Base-by-base conservation (phyloP, 2,888 invertebrate genomes). In the Criorhina ranunculi region DNA sequence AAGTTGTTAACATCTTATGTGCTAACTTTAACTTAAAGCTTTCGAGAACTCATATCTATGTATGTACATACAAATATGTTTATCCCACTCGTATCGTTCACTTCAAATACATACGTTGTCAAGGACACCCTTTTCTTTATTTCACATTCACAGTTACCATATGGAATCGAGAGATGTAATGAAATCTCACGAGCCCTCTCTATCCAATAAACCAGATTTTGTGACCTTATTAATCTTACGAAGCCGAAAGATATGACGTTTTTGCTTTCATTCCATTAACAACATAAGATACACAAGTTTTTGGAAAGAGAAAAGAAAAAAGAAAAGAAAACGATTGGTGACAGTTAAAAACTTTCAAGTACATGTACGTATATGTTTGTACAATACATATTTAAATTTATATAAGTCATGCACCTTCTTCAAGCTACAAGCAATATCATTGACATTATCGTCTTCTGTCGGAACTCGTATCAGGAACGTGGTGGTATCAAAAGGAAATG, bases 401-500 rank as follows among this genome's bases (percentile, higher is more conserved):
- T 15, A 62, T 62, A 62, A 19, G 19, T 19, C 33, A 62, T 19
- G 7, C 33, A 19, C 33, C 11, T 44, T 44, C 5, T 17, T 42
- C 0, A 8, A 44, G 60, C 6, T 31, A 0, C 15, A 31, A 44
- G 12, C 8, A 29, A 24, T 24, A 24, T 24, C 59, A n/a, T 59
- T 15, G 33, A 53, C n/a, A 15, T 60, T 44, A 60, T 31, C 31
- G 60, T 17, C 35, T 6, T 19, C n/a, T 35, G 46, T 35, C 12
- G 19, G 31, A 15, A 46, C 62, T 33, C 62, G 17, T 60, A 5
- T 9, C 24, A 5, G 11, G 15, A 44, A 29, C 9, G 29, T 44
- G 12, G 33, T 17, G 6, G 44, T 44, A 62, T 44, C 4, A 44
- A 62, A 62, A 33, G 44, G 33, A 62, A 62, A 62, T 46, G 46